Evolutionary conservation across 2,113 vertebrate species (phyloP).

Genomic region (Seriola dumerili): DNA sequence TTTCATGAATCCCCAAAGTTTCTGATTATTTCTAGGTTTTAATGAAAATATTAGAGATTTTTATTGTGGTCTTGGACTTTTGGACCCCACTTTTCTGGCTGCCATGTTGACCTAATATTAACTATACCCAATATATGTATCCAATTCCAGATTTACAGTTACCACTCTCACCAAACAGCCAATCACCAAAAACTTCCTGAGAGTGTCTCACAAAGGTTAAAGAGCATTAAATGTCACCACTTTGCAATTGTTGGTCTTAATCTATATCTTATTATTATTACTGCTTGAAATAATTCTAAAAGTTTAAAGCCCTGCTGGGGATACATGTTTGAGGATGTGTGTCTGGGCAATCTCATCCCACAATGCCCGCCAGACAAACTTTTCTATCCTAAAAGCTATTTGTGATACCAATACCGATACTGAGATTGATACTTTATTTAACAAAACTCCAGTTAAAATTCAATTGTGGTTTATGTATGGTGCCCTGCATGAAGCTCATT

Average conservation of each 20-base stretch:
- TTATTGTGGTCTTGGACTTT: too few relatives aligned
- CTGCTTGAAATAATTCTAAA: neutral
- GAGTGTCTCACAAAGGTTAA: neutral
- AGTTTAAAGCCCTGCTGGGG: neutral
- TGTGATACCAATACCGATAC: neutral
- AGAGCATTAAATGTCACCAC: neutral
- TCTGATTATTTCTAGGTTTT: too few relatives aligned
- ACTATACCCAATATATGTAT: neutral
- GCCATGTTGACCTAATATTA: neutral
- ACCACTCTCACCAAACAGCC: neutral
- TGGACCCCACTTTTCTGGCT: neutral
- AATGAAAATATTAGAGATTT: too few relatives aligned
- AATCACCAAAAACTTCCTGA: neutral
- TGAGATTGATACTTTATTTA: neutral
- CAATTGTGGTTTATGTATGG: neutral
- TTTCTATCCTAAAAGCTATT: neutral
- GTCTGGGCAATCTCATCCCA: too few relatives aligned
- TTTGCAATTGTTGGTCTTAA: neutral
- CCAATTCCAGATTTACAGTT: neutral
- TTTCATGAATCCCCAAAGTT: too few relatives aligned
- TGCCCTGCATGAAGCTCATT: neutral
- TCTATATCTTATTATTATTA: slow-evolving; percentile 6
- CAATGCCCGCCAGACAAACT: neutral
- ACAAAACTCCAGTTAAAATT: neutral
- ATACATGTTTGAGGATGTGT: neutral